A percentile compares a stretch with the other conserved stretches of the same genome.
Conservation (phyloP, 2,113 vertebrate species). For the Plecotus auritus region DNA sequence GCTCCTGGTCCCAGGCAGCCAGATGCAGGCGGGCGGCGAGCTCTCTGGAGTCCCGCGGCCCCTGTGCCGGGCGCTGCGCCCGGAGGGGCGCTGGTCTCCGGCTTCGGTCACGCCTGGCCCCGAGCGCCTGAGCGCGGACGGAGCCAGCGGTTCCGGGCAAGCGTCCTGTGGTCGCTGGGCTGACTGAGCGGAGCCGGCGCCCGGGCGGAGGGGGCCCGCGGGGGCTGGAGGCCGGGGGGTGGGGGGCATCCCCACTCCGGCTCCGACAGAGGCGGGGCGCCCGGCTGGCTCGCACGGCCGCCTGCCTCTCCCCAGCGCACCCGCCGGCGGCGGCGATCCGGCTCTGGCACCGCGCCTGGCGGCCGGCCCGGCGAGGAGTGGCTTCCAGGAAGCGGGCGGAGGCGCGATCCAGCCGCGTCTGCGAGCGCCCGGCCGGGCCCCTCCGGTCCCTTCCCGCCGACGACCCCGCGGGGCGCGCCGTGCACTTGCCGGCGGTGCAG, state of each 20-base stretch:
- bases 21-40: neutral
- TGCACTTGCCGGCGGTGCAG: constrained; percentile 52
- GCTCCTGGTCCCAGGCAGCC: neutral
- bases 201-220: neutral
- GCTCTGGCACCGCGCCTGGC: constrained; percentile 64
- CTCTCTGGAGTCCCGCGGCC: neutral
- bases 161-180: neutral
- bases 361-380: constrained; percentile 55
- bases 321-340: constrained; percentile 34
- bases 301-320: constrained; percentile 12
- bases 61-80: neutral
- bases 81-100: neutral
- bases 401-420: constrained; percentile 57
- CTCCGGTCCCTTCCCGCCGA: neutral
- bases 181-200: neutral
- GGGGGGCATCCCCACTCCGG: neutral
- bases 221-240: neutral
- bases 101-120: neutral
- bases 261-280: neutral
- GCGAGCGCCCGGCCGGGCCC: neutral
- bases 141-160: constrained; percentile 19
- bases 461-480: neutral
- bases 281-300: constrained; percentile 19
- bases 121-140: neutral
- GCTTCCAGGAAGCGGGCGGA: constrained; percentile 63